Base-by-base conservation (phyloP, 1,140 invertebrate genomes). In the Drosophila sulfurigaster region DNA sequence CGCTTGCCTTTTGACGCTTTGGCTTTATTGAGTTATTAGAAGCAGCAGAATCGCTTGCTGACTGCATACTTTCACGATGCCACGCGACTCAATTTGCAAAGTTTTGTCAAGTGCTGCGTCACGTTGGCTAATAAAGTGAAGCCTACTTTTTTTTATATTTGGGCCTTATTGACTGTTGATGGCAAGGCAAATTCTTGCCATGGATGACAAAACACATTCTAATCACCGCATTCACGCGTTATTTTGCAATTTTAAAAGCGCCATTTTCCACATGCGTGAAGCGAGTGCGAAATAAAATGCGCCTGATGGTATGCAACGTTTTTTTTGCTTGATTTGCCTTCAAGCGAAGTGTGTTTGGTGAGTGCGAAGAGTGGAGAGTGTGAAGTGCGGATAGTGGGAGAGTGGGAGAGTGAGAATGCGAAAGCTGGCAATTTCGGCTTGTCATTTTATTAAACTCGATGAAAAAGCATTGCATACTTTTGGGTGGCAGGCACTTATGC, bases 11-110 rank as follows among this genome's bases (percentile, higher is more conserved):
- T 35, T 15, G 20, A n/a, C 25, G 20, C 25, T 41, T 41, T 69
- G 69, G 66, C 72, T 83, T 83, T 88, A 88, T 87, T 87, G 85
- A 87, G 82, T 88, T 87, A 88, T 87, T 87, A 82, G 80, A 48
- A 54, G 30, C 41, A 54, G 30, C 43, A 56, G 54, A 60, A 68
- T 35, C 51, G 30, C 41, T 28, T 32, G 38, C 30, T 13, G 35
- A 15, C 38, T 62, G 71, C 66, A 76, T 76, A 79, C 57, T 76
- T 66, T 62, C 58, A 60, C 35, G 72, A 56, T 70, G 68, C 75
- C 64, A 49, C 77, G 59, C 65, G 57, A 67, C 76, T 86, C 77
- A 79, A 86, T 87, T 81, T 82, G 16, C 58, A 57, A 82, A 66
- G 48, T 82, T 76, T 65, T 62, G 43, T 57, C 60, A 78, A 68